A percentile compares a stretch with the other conserved stretches of the same genome.
phyloP scores from a whole-genome alignment of 2,113 vertebrate species.

The Perca flavescens region DNA sequence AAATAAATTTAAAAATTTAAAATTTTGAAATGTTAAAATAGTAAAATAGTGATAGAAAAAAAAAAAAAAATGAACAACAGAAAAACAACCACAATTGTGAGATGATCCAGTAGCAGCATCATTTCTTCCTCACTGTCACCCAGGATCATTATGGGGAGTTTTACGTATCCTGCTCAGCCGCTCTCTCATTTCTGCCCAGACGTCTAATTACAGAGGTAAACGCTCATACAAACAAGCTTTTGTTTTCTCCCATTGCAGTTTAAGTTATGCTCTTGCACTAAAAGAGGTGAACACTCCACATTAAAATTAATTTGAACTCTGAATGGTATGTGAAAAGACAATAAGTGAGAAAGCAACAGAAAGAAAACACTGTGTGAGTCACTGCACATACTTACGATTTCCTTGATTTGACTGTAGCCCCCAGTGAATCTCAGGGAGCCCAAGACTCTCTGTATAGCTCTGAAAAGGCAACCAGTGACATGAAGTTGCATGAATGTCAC shows the following conservation, averaged over 20 bases:
- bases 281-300: slow-evolving; percentile 30
- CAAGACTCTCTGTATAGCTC: slow-evolving; percentile 22
- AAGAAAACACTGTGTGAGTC: slow-evolving; percentile 33
- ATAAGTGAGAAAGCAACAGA: not conserved
- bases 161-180: slow-evolving; percentile 8
- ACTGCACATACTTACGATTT: slow-evolving; percentile 37
- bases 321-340: slow-evolving; percentile 3
- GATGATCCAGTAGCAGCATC: not conserved
- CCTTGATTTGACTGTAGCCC: slow-evolving; percentile 31
- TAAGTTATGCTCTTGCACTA: slow-evolving; percentile 12
- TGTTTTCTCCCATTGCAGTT: slow-evolving; percentile 15
- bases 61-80: too few relatives aligned
- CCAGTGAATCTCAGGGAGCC: slow-evolving; percentile 10
- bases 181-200: slow-evolving; percentile 6
- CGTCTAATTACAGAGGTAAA: slow-evolving; percentile 36
- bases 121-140: slow-evolving; percentile 20
- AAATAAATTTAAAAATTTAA: too few relatives aligned
- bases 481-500: slow-evolving; percentile 63
- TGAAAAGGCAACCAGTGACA: slow-evolving; percentile 61
- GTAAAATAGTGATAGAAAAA: too few relatives aligned
- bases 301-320: slow-evolving; percentile 40
- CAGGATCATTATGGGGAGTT: slow-evolving; percentile 17
- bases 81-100: too few relatives aligned
- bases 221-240: slow-evolving; percentile 10
- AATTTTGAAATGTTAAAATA: too few relatives aligned